Evolutionary conservation across 2,113 vertebrate genomes (phyloP).

Genomic region (Rhynchomys soricoides): DNA sequence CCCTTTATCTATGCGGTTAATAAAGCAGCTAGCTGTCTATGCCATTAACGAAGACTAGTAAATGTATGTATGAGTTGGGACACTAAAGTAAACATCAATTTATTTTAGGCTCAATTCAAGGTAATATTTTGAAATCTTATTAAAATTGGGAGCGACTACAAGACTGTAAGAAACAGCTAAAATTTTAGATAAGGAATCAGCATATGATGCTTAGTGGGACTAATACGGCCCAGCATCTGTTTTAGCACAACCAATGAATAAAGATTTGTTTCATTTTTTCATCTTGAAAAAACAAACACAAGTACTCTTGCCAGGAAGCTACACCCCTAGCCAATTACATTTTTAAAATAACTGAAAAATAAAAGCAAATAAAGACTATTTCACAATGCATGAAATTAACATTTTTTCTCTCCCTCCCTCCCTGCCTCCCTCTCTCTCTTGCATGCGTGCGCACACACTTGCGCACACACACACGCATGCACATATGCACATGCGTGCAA

Average conservation of each 20-base stretch:
- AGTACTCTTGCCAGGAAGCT: neutral
- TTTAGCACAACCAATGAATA: neutral
- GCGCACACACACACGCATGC: too few relatives aligned
- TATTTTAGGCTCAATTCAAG: neutral
- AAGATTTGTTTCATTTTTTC: neutral
- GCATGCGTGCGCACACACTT: too few relatives aligned
- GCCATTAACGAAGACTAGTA: neutral
- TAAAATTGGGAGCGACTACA: neutral
- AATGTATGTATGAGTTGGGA: neutral
- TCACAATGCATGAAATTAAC: slow-evolving; percentile 1
- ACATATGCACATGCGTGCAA: too few relatives aligned
- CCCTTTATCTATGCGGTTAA: neutral
- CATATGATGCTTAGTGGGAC: neutral
- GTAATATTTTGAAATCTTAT: neutral
- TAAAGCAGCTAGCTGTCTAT: neutral
- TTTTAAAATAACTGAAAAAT: slow-evolving; percentile 48
- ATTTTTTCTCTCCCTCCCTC: too few relatives aligned
- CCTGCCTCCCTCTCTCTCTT: too few relatives aligned
- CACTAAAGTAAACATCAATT: neutral
- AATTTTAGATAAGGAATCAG: neutral
- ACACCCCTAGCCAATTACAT: neutral
- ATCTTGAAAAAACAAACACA: neutral
- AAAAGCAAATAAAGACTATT: neutral
- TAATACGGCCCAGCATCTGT: neutral
- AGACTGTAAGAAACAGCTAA: neutral